phyloP scores from a whole-genome alignment of 2,797 vertebrate species.

The Sebastiscus tertius region DNA sequence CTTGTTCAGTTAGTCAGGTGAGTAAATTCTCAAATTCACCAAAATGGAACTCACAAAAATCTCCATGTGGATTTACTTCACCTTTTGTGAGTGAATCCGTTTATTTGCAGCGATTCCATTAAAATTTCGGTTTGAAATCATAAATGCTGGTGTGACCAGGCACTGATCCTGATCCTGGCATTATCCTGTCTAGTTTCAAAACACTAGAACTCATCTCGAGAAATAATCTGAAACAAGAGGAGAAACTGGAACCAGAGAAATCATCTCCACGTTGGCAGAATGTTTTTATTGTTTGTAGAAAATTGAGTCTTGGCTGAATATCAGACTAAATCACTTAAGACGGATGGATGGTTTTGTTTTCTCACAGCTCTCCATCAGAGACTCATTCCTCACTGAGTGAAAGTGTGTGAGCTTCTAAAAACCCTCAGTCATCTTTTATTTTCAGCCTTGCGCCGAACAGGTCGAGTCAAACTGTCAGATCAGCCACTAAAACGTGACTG shows the following conservation, averaged over 20 bases:
- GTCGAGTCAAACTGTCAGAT: slow-evolving; percentile 42
- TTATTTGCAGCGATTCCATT: background rate
- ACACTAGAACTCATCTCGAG: background rate
- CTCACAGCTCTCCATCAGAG: slow-evolving; percentile 12
- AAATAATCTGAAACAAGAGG: background rate
- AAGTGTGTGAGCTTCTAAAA: slow-evolving; percentile 8
- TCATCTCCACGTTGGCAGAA: background rate
- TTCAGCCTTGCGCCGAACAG: slow-evolving; percentile 1
- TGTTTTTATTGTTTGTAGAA: background rate
- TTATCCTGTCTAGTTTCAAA: background rate
- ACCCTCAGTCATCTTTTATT: slow-evolving; percentile 36
- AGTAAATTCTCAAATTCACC: background rate
- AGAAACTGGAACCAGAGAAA: background rate
- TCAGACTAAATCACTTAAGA: slow-evolving; percentile 8
- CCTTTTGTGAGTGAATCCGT: background rate
- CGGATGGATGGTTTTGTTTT: slow-evolving; percentile 1
- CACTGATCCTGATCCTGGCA: background rate
- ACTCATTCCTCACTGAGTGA: background rate
- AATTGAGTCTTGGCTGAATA: slow-evolving; percentile 4
- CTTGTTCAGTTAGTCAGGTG: too few species aligned
- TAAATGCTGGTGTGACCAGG: background rate
- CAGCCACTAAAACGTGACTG: slow-evolving; percentile 35
- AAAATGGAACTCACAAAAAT: background rate
- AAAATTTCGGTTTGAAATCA: background rate
- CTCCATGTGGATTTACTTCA: background rate